A percentile compares a stretch with the other conserved stretches of the same genome.
phyloP scores from a whole-genome alignment of 2,113 vertebrate species.

The Regulus satrapa region DNA sequence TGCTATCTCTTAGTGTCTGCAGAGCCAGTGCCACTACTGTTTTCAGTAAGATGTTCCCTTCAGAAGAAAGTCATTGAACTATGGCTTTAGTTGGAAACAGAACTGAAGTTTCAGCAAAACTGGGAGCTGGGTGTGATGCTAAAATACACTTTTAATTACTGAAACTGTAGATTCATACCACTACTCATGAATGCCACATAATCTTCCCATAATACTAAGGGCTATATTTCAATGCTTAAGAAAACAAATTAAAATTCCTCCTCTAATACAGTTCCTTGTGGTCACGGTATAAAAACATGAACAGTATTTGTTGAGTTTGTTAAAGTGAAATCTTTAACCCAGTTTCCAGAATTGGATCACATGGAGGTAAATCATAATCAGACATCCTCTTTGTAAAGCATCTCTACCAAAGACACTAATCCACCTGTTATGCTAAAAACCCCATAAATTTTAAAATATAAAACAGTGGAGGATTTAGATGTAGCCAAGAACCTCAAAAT shows the following conservation, averaged over 20 bases:
- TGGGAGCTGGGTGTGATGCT: not conserved
- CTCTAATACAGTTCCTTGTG: not conserved
- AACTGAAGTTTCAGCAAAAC: not conserved
- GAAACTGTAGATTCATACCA: not conserved
- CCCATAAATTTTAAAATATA: rapidly evolving
- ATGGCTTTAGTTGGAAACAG: not conserved
- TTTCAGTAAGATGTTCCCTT: not conserved
- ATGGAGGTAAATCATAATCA: not conserved
- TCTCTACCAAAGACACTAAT: not conserved
- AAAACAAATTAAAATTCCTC: not conserved
- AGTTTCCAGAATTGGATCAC: not conserved
- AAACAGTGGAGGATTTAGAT: not conserved
- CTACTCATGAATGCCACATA: not conserved
- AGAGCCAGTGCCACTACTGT: not conserved
- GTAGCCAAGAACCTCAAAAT: not conserved
- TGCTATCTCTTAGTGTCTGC: not conserved
- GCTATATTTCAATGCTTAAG: not conserved
- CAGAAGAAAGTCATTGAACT: not conserved
- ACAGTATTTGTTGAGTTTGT: not conserved
- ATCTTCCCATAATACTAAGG: not conserved
- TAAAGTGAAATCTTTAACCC: not conserved
- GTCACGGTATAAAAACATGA: not conserved
- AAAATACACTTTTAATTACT: not conserved
- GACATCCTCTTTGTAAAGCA: not conserved
- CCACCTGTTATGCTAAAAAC: not conserved